Conservation (phyloP, 2,797 vertebrate genomes). For the Petrocephalus sullivani region DNA sequence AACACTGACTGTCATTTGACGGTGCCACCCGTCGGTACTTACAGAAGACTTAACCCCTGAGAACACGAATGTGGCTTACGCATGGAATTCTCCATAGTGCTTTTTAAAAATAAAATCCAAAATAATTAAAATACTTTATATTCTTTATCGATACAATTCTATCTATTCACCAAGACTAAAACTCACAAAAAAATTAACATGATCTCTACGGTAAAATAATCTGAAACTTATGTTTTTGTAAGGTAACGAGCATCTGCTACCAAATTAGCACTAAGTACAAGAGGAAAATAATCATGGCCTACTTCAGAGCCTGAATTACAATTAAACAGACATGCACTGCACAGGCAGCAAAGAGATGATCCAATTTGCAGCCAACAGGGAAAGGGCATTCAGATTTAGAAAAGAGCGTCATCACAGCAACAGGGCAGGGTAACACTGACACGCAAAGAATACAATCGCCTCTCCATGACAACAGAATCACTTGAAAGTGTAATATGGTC, state of each 20-base stretch:
- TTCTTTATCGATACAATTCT: background rate
- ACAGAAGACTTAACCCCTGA: background rate
- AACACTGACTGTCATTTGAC: background rate
- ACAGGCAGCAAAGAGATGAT: background rate
- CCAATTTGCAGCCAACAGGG: background rate
- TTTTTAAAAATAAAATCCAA: background rate
- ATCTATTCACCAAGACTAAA: background rate
- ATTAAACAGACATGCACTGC: background rate
- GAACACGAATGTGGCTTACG: background rate
- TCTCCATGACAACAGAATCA: background rate
- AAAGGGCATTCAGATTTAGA: background rate
- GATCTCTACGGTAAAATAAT: background rate
- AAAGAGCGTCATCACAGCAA: background rate
- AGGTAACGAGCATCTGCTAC: background rate
- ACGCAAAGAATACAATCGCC: background rate
- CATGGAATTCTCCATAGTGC: background rate
- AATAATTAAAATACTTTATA: too few species aligned
- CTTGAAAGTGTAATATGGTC: background rate
- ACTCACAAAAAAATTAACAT: background rate
- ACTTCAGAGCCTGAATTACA: background rate
- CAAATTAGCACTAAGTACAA: background rate
- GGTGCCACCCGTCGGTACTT: background rate
- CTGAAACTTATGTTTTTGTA: background rate
- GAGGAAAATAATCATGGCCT: background rate
- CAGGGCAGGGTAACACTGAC: background rate